A percentile compares a stretch with the other conserved stretches of the same genome.
These are phyloP conservation scores for Oxyruncus cristatus DNA, from an alignment of 2,113 vertebrate species.

Conservation along the genomic window DNA sequence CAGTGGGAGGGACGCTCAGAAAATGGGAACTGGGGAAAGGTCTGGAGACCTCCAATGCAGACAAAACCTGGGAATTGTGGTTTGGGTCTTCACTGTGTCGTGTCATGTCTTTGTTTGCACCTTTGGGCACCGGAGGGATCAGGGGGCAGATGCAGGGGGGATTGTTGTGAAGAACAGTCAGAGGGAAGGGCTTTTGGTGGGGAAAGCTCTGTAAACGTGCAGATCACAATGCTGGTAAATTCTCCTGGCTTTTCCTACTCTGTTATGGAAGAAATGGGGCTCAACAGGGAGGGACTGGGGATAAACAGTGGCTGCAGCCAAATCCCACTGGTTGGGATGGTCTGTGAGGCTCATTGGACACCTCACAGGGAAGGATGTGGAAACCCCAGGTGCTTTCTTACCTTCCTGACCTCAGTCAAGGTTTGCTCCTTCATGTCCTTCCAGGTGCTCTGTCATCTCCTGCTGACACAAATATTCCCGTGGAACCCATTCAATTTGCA, in stretches of 20 bases:
- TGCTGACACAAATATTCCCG: neutral
- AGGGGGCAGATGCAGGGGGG: neutral
- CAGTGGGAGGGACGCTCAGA: neutral
- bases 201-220: neutral
- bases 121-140: neutral
- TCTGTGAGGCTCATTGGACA: neutral
- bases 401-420: neutral
- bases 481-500: fast-evolving
- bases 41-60: neutral
- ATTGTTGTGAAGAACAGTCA: neutral
- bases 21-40: neutral
- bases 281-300: neutral
- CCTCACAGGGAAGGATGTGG: neutral
- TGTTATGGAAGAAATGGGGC: neutral
- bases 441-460: neutral
- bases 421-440: neutral
- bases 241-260: neutral
- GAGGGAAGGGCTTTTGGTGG: neutral
- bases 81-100: neutral
- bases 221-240: neutral
- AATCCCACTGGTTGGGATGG: fast-evolving
- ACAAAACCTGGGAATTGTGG: neutral
- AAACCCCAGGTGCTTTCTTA: neutral
- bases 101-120: neutral
- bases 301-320: fast-evolving